Conservation (phyloP, 2,113 vertebrate species). For the Sylvilagus bachmani region DNA sequence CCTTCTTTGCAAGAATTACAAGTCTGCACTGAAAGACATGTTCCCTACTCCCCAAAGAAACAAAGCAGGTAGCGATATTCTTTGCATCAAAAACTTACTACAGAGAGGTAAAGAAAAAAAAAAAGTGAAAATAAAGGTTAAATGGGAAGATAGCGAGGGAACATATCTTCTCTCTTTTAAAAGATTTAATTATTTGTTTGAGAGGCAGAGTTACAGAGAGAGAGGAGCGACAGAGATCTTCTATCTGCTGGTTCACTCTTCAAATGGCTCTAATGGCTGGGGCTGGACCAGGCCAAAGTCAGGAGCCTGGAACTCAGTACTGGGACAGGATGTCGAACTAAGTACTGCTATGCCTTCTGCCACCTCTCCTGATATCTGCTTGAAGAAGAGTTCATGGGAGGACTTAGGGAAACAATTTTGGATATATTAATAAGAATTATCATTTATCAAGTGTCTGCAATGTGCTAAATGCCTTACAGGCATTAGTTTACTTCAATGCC, state of each 20-base stretch:
- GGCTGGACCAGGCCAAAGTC: no score
- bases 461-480: not conserved
- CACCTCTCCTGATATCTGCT: not conserved
- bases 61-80: not conserved
- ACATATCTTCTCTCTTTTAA: not conserved
- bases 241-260: no score
- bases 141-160: conserved; percentile 2
- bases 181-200: no score
- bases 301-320: no score
- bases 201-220: no score
- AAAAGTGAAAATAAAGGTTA: not conserved
- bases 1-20: not conserved
- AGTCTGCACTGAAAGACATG: not conserved
- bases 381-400: not conserved
- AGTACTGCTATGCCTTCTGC: not conserved
- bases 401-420: not conserved
- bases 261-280: no score
- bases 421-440: not conserved
- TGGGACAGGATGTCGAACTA: no score
- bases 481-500: conserved; percentile 30
- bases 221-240: no score
- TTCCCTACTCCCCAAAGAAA: not conserved
- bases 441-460: not conserved
- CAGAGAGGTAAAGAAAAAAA: not conserved
- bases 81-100: not conserved